Base-by-base conservation (phyloP, 2,113 vertebrate genomes). In the Dendropsophus ebraccatus region DNA sequence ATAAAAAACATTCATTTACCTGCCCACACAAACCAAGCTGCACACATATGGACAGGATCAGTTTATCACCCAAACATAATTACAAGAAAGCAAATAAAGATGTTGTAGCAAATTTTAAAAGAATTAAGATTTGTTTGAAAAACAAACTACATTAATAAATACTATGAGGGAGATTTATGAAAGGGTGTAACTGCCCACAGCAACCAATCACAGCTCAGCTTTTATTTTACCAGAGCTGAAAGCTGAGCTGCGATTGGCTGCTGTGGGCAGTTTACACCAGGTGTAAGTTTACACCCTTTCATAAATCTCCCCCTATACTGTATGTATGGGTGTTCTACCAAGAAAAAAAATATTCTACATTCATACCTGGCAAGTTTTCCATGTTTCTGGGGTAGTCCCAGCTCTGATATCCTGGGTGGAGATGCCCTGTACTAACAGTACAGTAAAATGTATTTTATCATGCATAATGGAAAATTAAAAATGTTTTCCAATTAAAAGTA, bases 31-130 rank as follows among this genome's bases (percentile, higher is more conserved):
- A 91, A 11, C 5, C 77, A 85, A 80, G 37, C 88, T 85, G 50
- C 85, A 88, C 87, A 88, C 77, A 88, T n/a, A 88, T 74, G 19
- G 82, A 88, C 60, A 21, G 35, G 83, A 32, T 21, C 47, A 73
- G 84, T 88, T 81, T 90, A 69, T 87, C 28, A 60, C 50, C 80
- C 14, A 70, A 28, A 47, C 81, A 30, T 72, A 70, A 79, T 87
- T 88, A 25, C 72, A 49, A 72, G 5, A 54, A 78, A 65, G 37
- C 85, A 65, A 28, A 81, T 89, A 82, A 62, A 14, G 69, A 60
- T 87, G 87, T 52, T 45, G 74, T 73, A 87, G 84, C 88, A 23
- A 67, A 79, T 83, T 56, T 86, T 30, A 75, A 13, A 12, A 81
- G 28, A 60, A 78, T 79, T 41, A 79, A 88, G 21, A 67, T 54